A percentile compares a stretch with the other conserved stretches of the same genome.
phyloP scores from a whole-genome alignment of 2,113 vertebrate species.

The Lichenostomus cassidix region DNA sequence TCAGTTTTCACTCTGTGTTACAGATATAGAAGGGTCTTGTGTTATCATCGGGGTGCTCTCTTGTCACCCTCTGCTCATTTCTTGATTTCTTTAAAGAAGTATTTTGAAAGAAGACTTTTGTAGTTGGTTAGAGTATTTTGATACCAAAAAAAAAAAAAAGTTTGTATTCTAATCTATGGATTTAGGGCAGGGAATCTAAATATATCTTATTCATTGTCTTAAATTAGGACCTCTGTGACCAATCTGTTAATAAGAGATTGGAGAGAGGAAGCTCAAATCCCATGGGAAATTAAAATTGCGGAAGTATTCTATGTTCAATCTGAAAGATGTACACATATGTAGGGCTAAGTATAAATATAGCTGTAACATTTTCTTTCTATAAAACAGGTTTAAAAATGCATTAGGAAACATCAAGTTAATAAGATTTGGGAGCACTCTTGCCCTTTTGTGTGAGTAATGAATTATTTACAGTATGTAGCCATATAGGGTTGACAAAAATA shows the following conservation, averaged over 20 bases:
- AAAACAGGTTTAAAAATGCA: background rate
- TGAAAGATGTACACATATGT: background rate
- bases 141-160: background rate
- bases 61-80: background rate
- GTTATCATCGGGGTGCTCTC: background rate
- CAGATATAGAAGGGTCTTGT: background rate
- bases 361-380: slow-evolving; percentile 1
- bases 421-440: slow-evolving; percentile 7
- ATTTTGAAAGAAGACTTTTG: background rate
- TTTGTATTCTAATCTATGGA: slow-evolving; percentile 21
- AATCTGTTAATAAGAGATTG: slow-evolving; percentile 48
- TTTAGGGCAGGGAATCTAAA: slow-evolving; percentile 54
- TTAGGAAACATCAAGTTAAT: slow-evolving; percentile 43
- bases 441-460: background rate
- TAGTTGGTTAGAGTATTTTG: background rate
- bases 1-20: background rate
- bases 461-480: background rate
- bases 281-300: slow-evolving; percentile 24
- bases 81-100: background rate
- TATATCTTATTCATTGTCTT: slow-evolving; percentile 24
- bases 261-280: slow-evolving; percentile 22
- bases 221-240: slow-evolving; percentile 24
- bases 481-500: background rate
- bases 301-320: background rate
- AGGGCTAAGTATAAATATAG: slow-evolving; percentile 17